Evolutionary conservation across 2,888 invertebrate species (phyloP).

Genomic region (Linnaemya vulpina): DNA sequence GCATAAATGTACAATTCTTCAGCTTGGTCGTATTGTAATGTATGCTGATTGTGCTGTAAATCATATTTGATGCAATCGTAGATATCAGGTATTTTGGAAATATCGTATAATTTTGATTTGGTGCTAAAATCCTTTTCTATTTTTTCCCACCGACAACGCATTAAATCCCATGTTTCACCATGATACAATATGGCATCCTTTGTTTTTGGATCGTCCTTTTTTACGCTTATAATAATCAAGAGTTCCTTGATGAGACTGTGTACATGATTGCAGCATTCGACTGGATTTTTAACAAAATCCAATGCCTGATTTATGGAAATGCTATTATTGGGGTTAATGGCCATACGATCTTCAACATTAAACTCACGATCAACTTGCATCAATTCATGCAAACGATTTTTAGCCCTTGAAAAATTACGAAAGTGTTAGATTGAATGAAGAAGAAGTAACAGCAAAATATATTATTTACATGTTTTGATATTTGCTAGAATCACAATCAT

Average conservation of each 20-base stretch:
- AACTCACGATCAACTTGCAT: constrained; percentile 96
- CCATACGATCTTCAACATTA: constrained; percentile 90
- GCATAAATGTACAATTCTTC: constrained; percentile 96
- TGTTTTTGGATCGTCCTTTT: constrained; percentile 94
- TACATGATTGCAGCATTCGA: constrained; percentile 95
- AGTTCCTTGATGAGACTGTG: constrained; percentile 93
- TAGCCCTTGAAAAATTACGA: constrained; percentile 88
- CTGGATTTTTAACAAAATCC: constrained; percentile 98
- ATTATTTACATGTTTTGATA: constrained; percentile 94
- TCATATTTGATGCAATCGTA: constrained; percentile 99
- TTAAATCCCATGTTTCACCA: constrained; percentile 99
- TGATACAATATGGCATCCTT: constrained; percentile 98
- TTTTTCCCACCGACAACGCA: constrained; percentile 98
- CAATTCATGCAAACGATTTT: constrained; percentile 95
- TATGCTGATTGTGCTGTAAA: constrained; percentile 98
- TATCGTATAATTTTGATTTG: constrained; percentile 96
- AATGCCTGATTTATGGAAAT: constrained; percentile 95
- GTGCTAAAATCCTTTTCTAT: constrained; percentile 98
- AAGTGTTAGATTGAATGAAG: neutral
- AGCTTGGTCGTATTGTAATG: constrained; percentile 95
- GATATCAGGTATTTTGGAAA: constrained; percentile 99
- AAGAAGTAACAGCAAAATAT: neutral
- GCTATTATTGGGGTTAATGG: constrained; percentile 96
- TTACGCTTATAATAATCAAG: constrained; percentile 91
- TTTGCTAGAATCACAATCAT: constrained; percentile 98